Evolutionary conservation across 2,888 invertebrate genomes (phyloP).

Genomic region (Macaria liturata): DNA sequence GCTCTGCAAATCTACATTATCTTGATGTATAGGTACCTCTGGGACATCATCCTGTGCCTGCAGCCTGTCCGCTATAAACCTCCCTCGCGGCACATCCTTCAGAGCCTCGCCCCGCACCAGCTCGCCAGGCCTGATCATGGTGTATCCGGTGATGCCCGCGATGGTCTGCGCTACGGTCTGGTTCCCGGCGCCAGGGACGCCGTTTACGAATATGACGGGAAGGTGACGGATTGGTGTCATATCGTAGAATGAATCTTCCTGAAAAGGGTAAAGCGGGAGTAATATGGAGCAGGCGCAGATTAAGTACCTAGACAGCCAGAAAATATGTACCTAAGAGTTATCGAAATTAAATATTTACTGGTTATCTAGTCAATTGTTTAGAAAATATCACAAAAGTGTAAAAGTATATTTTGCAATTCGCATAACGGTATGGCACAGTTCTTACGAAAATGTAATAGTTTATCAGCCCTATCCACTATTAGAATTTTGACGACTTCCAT

Average conservation of each 20-base stretch:
- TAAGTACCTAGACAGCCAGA: no score
- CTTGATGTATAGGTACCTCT: slow-evolving; percentile 51
- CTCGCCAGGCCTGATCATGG: slow-evolving; percentile 74
- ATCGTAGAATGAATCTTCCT: slow-evolving; percentile 62
- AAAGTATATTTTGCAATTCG: no score
- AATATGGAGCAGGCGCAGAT: no score
- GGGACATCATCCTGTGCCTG: slow-evolving; percentile 69
- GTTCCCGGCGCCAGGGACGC: slow-evolving; percentile 77
- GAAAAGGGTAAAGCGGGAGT: slow-evolving; percentile 1
- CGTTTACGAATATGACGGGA: slow-evolving; percentile 78
- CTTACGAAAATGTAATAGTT: no score
- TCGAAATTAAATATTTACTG: no score
- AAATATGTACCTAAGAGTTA: no score
- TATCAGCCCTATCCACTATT: no score
- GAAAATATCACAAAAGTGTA: no score
- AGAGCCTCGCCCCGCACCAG: slow-evolving; percentile 72
- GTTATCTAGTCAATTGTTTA: no score
- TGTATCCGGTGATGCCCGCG: slow-evolving; percentile 72
- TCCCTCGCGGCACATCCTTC: slow-evolving; percentile 76
- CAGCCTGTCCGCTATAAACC: slow-evolving; percentile 72
- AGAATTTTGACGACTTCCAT: no score
- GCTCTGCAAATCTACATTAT: no score
- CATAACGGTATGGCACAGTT: no score
- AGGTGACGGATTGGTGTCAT: slow-evolving; percentile 73
- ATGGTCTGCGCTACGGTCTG: slow-evolving; percentile 77